Evolutionary conservation across 2,113 vertebrate genomes (phyloP).

Genomic region (Crotalus horridus): DNA sequence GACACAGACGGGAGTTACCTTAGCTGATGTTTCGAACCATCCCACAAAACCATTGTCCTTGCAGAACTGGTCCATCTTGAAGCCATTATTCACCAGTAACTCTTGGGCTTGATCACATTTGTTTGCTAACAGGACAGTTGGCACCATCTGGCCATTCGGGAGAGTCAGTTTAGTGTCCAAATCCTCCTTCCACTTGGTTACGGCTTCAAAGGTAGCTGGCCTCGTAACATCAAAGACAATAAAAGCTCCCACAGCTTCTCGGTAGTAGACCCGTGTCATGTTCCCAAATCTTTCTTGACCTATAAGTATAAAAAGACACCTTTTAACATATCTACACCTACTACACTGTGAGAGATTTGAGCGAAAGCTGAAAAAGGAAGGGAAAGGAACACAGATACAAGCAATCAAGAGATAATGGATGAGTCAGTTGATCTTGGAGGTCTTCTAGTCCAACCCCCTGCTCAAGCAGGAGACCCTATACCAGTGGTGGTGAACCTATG

Average conservation of each 20-base stretch:
- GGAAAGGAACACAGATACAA: not conserved
- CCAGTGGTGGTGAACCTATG: too few relatives aligned
- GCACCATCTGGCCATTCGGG: conserved; percentile 77
- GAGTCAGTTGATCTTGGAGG: not conserved
- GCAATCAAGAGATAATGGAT: not conserved
- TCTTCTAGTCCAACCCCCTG: not conserved
- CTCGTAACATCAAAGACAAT: conserved; percentile 83
- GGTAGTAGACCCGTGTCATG: conserved; percentile 83
- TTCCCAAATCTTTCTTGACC: conserved; percentile 85
- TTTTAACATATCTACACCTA: conserved; percentile 17
- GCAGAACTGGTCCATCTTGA: conserved; percentile 84
- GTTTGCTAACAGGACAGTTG: conserved; percentile 77
- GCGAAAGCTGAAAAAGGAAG: not conserved
- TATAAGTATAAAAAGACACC: conserved; percentile 44
- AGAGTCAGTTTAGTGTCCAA: conserved; percentile 82
- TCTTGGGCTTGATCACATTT: conserved; percentile 81
- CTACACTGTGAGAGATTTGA: not conserved
- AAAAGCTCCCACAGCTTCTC: conserved; percentile 81
- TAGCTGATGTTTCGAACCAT: conserved; percentile 83
- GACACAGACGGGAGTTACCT: conserved; percentile 63
- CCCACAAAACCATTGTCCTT: conserved; percentile 79
- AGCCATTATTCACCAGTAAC: conserved; percentile 72
- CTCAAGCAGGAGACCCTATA: not conserved
- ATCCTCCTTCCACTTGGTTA: conserved; percentile 82
- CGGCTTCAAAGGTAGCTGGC: conserved; percentile 80